Percentiles rank a stretch among this genome's conserved stretches.
phyloP scores from a whole-genome alignment of 2,797 vertebrate genomes.

The Steatocranus sp. region DNA sequence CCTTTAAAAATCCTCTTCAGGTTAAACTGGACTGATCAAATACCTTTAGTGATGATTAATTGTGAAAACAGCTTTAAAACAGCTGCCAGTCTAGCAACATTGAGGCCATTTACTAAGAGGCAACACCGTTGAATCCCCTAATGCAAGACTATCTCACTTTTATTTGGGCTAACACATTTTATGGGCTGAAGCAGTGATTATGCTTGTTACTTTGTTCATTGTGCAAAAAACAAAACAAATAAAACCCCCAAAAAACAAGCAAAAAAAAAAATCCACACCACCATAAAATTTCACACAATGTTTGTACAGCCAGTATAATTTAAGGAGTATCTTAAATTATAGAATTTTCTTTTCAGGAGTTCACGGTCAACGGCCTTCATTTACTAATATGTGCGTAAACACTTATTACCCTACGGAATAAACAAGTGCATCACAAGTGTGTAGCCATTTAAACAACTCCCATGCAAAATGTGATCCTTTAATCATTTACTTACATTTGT shows the following conservation, averaged over 20 bases:
- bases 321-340: not conserved
- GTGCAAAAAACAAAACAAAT: not conserved
- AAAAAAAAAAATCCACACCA: not conserved
- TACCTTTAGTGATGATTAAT: not conserved
- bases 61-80: not conserved
- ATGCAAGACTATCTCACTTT: not conserved
- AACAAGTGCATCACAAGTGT: not conserved
- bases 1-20: not conserved
- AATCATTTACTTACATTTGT: not conserved
- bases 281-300: not conserved
- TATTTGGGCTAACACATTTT: not conserved
- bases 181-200: not conserved
- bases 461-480: not conserved
- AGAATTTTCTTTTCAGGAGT: not conserved
- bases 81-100: not conserved
- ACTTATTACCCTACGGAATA: not conserved
- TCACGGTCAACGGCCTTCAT: not conserved
- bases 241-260: accelerated
- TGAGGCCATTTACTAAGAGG: not conserved
- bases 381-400: not conserved
- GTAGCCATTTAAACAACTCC: not conserved
- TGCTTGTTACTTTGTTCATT: not conserved
- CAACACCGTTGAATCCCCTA: not conserved
- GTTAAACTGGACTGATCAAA: not conserved
- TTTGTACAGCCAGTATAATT: not conserved